Evolutionary conservation across 2,888 invertebrate species (phyloP), one percentile per base, ranked within the genome.

Genomic region (Troglohyphantes excavatus): DNA sequence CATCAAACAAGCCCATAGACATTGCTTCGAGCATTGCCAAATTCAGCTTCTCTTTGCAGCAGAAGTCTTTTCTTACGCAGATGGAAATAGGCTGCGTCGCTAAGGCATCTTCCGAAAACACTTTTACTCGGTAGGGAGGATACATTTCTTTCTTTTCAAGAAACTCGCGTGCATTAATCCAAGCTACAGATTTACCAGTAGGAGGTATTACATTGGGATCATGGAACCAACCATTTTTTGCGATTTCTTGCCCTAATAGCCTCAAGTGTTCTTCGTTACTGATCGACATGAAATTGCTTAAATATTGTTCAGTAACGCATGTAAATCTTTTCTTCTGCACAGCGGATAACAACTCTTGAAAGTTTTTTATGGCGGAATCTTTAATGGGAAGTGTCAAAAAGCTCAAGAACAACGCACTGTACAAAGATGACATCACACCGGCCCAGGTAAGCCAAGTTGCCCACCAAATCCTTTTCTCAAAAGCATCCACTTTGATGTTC

Each of bases 31-130:
- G n/a, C 13, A 53, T n/a, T 5, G 53, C 53, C n/a, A 53, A 53
- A 53, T 53, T 53, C n/a, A 53, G 53, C n/a, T 53, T 9, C n/a
- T 53, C 53, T n/a, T n/a, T n/a, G 53, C 53, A 53, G n/a, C 53
- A 53, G n/a, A 53, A 53, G n/a, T 53, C 17, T n/a, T 53, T 53
- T 53, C 53, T 13, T n/a, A 53, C 53, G 0, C 13, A 53, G 17
- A 53, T 53, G 17, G n/a, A 13, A 53, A 53, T 17, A n/a, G 0
- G n/a, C n/a, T 53, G 53, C 13, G 2, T 5, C 5, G 2, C 1
- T n/a, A 53, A n/a, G n/a, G 53, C 0, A 1, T 53, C 53, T 53
- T 53, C 53, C n/a, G 53, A 53, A 5, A 53, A 53, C 53, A 53
- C 53, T 53, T 17, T 7, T 13, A n/a, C 2, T 53, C 53, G 13